A percentile compares a stretch with the other conserved stretches of the same genome.
Conservation (phyloP, 2,888 invertebrate species). For the Ceriagrion tenellum region DNA sequence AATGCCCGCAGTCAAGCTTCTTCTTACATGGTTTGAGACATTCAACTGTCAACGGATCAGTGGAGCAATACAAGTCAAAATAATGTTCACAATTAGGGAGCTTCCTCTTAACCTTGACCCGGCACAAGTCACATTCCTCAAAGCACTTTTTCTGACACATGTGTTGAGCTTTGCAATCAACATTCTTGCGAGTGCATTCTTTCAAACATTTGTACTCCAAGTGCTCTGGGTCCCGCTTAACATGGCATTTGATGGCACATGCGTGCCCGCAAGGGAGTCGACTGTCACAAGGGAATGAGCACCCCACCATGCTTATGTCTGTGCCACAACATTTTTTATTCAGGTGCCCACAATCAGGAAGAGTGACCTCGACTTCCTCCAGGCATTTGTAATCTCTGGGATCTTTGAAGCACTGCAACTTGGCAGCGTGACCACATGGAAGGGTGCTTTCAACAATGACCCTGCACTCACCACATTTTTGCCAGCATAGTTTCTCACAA, state of each 20-base stretch:
- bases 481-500: slow-evolving; percentile 68
- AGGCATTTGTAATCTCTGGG: slow-evolving; percentile 69
- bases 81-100: slow-evolving; percentile 38
- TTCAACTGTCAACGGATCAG: neutral
- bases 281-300: slow-evolving; percentile 74
- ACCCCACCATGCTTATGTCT: slow-evolving; percentile 64
- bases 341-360: slow-evolving; percentile 38
- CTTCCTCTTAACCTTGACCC: slow-evolving; percentile 68
- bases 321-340: slow-evolving; percentile 70
- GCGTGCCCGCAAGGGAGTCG: slow-evolving; percentile 77
- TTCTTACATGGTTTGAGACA: slow-evolving; percentile 29
- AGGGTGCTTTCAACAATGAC: slow-evolving; percentile 57
- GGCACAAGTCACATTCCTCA: slow-evolving; percentile 70
- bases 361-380: neutral
- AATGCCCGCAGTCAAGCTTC: slow-evolving; percentile 33
- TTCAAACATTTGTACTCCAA: slow-evolving; percentile 69
- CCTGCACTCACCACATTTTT: slow-evolving; percentile 35
- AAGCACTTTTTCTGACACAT: slow-evolving; percentile 73
- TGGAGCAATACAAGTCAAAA: slow-evolving; percentile 3
- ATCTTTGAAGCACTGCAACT: slow-evolving; percentile 78
- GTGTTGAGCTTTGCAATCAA: slow-evolving; percentile 74
- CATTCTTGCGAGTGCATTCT: slow-evolving; percentile 71
- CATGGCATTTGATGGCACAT: slow-evolving; percentile 76
- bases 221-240: slow-evolving; percentile 75
- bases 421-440: slow-evolving; percentile 79